Evolutionary conservation across 2,797 vertebrate species (phyloP).

Genomic region (Sebastes cheni): DNA sequence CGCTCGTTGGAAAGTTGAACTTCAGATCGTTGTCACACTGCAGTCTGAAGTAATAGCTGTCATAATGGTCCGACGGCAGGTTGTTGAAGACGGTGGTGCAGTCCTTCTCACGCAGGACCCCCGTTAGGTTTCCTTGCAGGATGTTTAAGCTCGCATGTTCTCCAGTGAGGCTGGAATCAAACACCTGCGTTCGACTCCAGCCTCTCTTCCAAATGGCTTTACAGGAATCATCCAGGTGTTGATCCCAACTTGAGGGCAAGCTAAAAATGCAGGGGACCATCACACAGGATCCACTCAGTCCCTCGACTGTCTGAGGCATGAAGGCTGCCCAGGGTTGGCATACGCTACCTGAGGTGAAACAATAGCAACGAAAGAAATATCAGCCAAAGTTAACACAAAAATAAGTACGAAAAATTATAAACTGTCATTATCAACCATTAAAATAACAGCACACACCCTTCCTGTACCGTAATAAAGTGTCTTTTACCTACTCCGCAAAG

Average conservation of each 20-base stretch:
- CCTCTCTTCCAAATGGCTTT: constrained; percentile 70
- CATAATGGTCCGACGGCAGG: constrained; percentile 30
- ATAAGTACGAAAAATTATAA: not conserved
- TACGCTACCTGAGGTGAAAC: constrained; percentile 35
- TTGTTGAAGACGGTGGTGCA: constrained; percentile 74
- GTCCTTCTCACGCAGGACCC: constrained; percentile 59
- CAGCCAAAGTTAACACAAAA: not conserved
- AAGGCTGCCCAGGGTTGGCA: constrained; percentile 47
- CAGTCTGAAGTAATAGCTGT: constrained; percentile 70
- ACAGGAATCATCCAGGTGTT: constrained; percentile 48
- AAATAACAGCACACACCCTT: not conserved
- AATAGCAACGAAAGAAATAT: not conserved
- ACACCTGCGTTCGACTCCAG: constrained; percentile 49
- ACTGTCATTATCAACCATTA: not conserved
- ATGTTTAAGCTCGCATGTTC: constrained; percentile 1
- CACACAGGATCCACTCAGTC: constrained; percentile 70
- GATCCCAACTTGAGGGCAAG: constrained; percentile 21
- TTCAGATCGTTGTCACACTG: constrained; percentile 61
- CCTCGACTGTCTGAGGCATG: constrained; percentile 59
- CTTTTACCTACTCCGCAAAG: too few species aligned
- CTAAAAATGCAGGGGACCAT: constrained; percentile 68
- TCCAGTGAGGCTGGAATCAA: constrained; percentile 64
- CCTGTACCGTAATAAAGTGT: too few species aligned
- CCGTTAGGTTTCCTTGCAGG: constrained; percentile 64
- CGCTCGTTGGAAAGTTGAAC: constrained; percentile 42